Base-by-base conservation (phyloP, 2,888 invertebrate species). In the Pseudanteris insignis region DNA sequence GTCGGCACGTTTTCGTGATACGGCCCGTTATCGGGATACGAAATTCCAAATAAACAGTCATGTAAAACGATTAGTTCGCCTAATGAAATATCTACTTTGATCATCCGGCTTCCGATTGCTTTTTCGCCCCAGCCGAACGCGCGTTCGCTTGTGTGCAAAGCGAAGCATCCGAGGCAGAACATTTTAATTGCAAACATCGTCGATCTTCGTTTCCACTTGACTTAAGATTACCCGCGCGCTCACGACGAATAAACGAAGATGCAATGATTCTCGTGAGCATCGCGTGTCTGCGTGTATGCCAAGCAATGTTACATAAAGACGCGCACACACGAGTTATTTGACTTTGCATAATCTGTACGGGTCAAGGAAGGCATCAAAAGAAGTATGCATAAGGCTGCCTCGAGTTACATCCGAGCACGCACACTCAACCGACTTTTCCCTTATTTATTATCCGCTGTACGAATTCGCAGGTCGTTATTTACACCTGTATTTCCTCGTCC, bases 11-110 rank as follows among this genome's bases (percentile, higher is more conserved):
- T 48, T 43, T 37, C 33, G 13, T 46, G 50, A 48, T 57, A 32
- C 26, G 30, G 43, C n/a, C n/a, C n/a, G n/a, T 34, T 36, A 7
- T 21, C 18, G 12, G 34, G 33, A 54, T 26, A 33, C 26, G 37
- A 50, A 57, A 62, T 62, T 62, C 57, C 61, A 32, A 55, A 55
- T 55, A 55, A 62, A 62, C 55, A 34, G 50, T 51, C 62, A 62
- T 62, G 62, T 58, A 58, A 58, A 63, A 73, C 72, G 77, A 77
- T 77, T 76, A 76, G 71, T 70, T 74, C 70, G 66, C 73, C 75
- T 76, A 77, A 77, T 77, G 77, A 77, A 77, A 77, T 75, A 76
- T 76, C 70, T 69, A 69, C 77, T 77, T 77, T 77, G 77, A 77
- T 76, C 77, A 73, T 67, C 62, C 57, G 48, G 63, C 66, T 70